Conservation (phyloP, 2,888 invertebrate genomes). For the Nebria brevicollis region DNA sequence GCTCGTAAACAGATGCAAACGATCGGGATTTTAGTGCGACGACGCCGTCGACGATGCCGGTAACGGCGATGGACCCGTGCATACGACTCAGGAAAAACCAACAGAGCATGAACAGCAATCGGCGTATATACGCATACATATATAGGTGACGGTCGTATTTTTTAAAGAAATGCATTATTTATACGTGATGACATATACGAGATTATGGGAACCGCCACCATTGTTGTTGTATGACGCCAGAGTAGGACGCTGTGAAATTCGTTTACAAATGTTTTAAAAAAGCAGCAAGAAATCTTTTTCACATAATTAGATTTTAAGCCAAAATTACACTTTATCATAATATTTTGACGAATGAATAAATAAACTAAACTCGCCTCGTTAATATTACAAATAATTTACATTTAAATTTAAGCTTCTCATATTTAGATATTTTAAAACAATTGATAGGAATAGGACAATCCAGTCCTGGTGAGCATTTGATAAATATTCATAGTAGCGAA, state of each 20-base stretch:
- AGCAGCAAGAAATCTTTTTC: too few relatives aligned
- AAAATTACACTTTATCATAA: too few relatives aligned
- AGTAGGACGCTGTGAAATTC: neutral
- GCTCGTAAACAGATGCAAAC: slow-evolving; percentile 46
- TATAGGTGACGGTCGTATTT: slow-evolving; percentile 30
- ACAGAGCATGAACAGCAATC: slow-evolving; percentile 38
- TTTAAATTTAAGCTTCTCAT: too few relatives aligned
- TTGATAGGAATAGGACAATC: neutral
- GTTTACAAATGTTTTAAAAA: neutral
- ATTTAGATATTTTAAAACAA: neutral
- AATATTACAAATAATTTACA: too few relatives aligned
- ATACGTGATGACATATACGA: neutral
- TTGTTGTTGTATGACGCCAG: neutral
- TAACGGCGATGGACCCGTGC: neutral
- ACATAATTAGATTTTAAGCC: too few relatives aligned
- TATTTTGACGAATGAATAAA: too few relatives aligned
- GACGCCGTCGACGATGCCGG: slow-evolving; percentile 13
- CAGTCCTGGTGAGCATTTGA: neutral
- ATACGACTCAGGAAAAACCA: slow-evolving; percentile 3
- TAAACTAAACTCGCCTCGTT: too few relatives aligned
- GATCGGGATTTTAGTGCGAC: slow-evolving; percentile 32
- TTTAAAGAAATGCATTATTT: slow-evolving; percentile 17
- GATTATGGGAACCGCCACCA: neutral
- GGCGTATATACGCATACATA: slow-evolving; percentile 31
- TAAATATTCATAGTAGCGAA: neutral